Evolutionary conservation across 2,888 invertebrate genomes (phyloP).

Genomic region (Nysson spinosus): DNA sequence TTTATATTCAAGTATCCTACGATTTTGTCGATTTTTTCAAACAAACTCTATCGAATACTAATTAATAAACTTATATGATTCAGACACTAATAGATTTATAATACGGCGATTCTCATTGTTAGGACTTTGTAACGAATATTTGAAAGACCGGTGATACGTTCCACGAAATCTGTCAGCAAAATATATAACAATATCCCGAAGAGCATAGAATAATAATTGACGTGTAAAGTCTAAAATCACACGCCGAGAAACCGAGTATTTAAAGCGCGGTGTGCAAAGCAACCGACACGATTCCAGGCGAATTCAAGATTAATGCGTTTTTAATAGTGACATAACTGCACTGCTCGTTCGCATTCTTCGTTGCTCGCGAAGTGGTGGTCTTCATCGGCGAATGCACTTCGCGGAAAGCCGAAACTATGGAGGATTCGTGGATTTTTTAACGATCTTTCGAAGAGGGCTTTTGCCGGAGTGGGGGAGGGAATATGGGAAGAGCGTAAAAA

Average conservation of each 20-base stretch:
- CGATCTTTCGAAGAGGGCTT: constrained; percentile 38
- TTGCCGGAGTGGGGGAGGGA: neutral
- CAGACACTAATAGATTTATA: too few species aligned
- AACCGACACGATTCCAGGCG: constrained; percentile 40
- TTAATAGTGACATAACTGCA: constrained; percentile 71
- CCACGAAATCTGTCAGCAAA: too few species aligned
- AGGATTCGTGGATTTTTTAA: constrained; percentile 36
- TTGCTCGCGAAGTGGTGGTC: constrained; percentile 7
- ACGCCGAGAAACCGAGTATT: constrained; percentile 42
- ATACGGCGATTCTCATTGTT: too few species aligned
- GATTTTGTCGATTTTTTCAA: neutral
- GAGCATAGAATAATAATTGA: constrained; percentile 34
- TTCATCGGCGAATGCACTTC: constrained; percentile 35
- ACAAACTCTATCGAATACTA: too few species aligned
- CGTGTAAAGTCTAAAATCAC: constrained; percentile 45
- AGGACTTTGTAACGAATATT: too few species aligned
- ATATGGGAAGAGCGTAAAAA: constrained; percentile 2
- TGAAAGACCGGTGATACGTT: too few species aligned
- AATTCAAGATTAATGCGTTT: constrained; percentile 72
- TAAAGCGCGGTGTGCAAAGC: constrained; percentile 41
- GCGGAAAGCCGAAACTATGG: constrained; percentile 42
- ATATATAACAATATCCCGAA: too few species aligned
- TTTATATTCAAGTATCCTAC: constrained; percentile 28
- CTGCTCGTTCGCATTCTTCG: constrained; percentile 28
- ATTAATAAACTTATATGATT: too few species aligned